phyloP scores from a whole-genome alignment of 1,140 invertebrate species.

The Daktulosphaira vitifoliae region DNA sequence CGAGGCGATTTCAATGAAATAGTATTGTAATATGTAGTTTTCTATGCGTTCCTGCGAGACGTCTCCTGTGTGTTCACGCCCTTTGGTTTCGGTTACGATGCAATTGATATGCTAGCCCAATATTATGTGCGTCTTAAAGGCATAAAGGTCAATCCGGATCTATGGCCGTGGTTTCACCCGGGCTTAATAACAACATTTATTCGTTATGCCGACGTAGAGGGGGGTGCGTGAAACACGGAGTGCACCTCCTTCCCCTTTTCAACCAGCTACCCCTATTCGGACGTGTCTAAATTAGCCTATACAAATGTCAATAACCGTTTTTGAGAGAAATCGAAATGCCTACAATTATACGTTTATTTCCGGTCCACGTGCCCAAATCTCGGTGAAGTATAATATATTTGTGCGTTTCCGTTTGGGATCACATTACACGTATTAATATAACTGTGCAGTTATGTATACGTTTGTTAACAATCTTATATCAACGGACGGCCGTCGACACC shows the following conservation, averaged over 20 bases:
- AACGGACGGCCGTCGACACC: not conserved
- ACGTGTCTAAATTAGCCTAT: conserved; percentile 22
- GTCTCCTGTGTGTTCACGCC: not conserved
- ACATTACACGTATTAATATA: conserved; percentile 9
- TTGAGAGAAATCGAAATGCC: not conserved
- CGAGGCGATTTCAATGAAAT: too few species aligned
- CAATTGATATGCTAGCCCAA: not conserved
- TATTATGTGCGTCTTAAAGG: too few species aligned
- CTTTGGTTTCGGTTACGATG: conserved; percentile 1
- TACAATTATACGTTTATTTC: not conserved
- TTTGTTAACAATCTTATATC: not conserved
- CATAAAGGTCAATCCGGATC: too few species aligned
- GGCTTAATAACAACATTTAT: conserved; percentile 7
- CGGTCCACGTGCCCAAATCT: conserved; percentile 9
- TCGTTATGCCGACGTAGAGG: not conserved
- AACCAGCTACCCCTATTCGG: too few species aligned
- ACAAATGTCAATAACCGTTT: conserved; percentile 30
- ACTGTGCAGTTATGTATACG: too few species aligned
- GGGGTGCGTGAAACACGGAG: too few species aligned
- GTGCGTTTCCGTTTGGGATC: conserved; percentile 32
- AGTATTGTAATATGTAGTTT: too few species aligned
- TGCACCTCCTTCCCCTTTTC: too few species aligned
- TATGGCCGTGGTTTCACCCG: not conserved
- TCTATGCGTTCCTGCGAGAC: too few species aligned
- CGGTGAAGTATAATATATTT: not conserved